These are phyloP conservation scores for Vanessa atalanta DNA, from an alignment of 1,140 invertebrate species.

Conservation along the genomic window DNA sequence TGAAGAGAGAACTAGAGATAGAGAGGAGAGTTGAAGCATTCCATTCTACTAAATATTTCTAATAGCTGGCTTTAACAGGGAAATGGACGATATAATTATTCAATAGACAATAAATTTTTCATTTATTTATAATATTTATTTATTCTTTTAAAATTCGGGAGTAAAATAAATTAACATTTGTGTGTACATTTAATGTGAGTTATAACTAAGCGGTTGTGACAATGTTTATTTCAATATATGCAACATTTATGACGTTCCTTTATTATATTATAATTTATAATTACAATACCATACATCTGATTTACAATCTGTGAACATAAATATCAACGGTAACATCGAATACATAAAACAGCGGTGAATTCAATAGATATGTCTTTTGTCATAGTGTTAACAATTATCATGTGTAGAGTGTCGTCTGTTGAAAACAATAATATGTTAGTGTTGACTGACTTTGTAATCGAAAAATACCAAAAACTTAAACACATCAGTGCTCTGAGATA, in stretches of 20 bases:
- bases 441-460: constrained; percentile 67
- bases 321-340: constrained; percentile 55
- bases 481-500: too few species aligned
- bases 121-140: constrained; percentile 18
- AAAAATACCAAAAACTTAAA: neutral
- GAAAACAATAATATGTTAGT: constrained; percentile 59
- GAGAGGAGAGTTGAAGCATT: constrained; percentile 79
- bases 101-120: constrained; percentile 44
- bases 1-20: constrained; percentile 76
- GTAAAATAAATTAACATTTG: constrained; percentile 34
- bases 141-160: constrained; percentile 25
- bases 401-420: constrained; percentile 63
- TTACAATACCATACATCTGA: constrained; percentile 32
- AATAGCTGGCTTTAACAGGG: constrained; percentile 80
- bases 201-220: constrained; percentile 50
- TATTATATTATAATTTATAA: neutral
- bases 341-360: constrained; percentile 49
- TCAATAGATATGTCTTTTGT: constrained; percentile 37
- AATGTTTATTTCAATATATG: constrained; percentile 49
- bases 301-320: constrained; percentile 47
- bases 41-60: constrained; percentile 77
- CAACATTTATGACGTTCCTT: constrained; percentile 33
- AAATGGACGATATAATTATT: constrained; percentile 73
- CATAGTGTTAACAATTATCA: constrained; percentile 55
- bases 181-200: constrained; percentile 56